Evolutionary conservation across 2,888 invertebrate species (phyloP), one percentile per base, ranked within the genome.

Genomic region (Sinelater perroti): DNA sequence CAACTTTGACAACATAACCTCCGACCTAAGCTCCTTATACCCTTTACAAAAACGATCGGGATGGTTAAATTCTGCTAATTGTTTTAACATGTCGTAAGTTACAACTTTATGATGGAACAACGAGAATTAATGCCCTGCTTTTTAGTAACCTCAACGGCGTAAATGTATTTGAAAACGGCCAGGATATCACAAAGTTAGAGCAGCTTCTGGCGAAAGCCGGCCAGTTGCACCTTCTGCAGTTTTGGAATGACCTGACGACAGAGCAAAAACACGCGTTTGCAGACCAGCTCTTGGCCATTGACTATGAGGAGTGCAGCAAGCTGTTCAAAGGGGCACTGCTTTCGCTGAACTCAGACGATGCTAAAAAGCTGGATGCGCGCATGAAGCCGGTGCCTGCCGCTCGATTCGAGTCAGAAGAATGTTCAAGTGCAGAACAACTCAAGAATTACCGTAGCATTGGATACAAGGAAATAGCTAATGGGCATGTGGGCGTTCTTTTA

Each of bases 401-500:
- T 7, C 87, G 90, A 60, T 88, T 91, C 67, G 90, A 92, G 42
- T 89, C 93, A 0, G 87, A 90, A n/a, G 83, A 84, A 0, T 80
- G 84, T 10, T 84, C 89, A 7, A 78, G 81, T 1, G 68, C 80
- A 0, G 86, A 88, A 5, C 83, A 86, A 64, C 76, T 93, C 13
- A 74, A 80, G n/a, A 78, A 82, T 5, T 96, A 94, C 71, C 85
- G 90, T 70, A 80, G 81, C 8, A 80, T 85, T 65, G 97, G 89
- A 66, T 65, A 84, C 16, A 74, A 78, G 56, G 82, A 83, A 65
- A 82, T 88, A 28, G 77, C 85, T 0, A 75, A 82, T 36, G 83
- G 84, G 4, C 84, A 83, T 75, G 92, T 93, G 45, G 97, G 93
- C 38, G 95, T 97, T 16, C 78, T 99, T 45, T 81, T 99, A 3